Evolutionary conservation across 2,113 vertebrate genomes (phyloP), one percentile per base, ranked within the genome.

Genomic region (Daboia siamensis): DNA sequence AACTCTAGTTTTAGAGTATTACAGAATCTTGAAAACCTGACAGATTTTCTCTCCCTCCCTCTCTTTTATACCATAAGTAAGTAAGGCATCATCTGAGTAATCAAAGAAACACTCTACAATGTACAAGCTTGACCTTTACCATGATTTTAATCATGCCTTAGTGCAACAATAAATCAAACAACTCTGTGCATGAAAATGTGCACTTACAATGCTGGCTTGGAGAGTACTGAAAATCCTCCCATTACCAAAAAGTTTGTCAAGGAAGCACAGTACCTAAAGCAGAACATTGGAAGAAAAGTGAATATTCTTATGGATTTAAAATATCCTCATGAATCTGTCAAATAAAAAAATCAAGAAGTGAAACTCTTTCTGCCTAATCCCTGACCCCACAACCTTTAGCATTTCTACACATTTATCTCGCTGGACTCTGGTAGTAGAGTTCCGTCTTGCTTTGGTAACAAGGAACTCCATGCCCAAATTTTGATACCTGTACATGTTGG

Each of bases 131-230:
- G 26, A 54, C 3, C 52, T 33, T 21, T 6, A 61, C 10, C 3
- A 39, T 51, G 10, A 26, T 48, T 86, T 86, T 48, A 21, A 21
- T 69, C 93, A 92, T 87, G 90, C 24, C 51, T 85, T 59, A 85
- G 6, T 3, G 23, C 46, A 91, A 92, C 39, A 9, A 21, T 51
- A 51, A 0, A 93, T 91, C 29, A 94, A 59, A 93, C 86, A 0
- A 52, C 48, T 15, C 52, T 89, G 61, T 90, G 94, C 12, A 1
- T 11, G 13, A 91, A 87, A 59, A 94, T 9, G 52, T 93, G 92
- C 95, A 97, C 99, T 99, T 98, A 99, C 99, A 98, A 96, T 87
- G 98, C 98, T 86, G 99, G 98, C 94, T 99, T 99, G 91, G 98
- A 98, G 91, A 99, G 98, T 48, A 98, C 96, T 84, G 97, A 97